phyloP scores from a whole-genome alignment of 2,888 invertebrate genomes.

The Drosophila anomalata region DNA sequence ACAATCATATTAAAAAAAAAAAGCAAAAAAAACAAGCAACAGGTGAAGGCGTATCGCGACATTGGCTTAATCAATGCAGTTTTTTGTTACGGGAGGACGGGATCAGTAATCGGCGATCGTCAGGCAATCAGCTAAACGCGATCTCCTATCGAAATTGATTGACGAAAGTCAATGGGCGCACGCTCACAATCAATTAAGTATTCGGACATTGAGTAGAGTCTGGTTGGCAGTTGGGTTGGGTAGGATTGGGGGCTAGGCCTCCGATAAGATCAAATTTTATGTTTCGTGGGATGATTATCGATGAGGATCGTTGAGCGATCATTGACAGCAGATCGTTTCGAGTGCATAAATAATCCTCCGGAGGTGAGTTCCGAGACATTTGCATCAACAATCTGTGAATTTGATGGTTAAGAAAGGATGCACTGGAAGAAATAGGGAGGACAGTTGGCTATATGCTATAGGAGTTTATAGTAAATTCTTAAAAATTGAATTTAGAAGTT shows the following conservation, averaged over 20 bases:
- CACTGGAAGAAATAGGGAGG: not conserved
- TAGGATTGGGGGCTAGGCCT: constrained; percentile 2
- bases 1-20: constrained; percentile 26
- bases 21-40: constrained; percentile 17
- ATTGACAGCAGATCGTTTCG: constrained; percentile 39
- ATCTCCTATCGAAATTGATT: constrained; percentile 65
- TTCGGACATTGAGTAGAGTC: constrained; percentile 49
- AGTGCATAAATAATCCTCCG: constrained; percentile 38
- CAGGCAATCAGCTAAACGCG: constrained; percentile 12
- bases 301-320: constrained; percentile 46
- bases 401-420: constrained; percentile 32
- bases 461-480: too few species aligned
- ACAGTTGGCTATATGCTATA: too few species aligned
- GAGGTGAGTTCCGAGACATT: constrained; percentile 35
- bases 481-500: too few species aligned
- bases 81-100: constrained; percentile 33
- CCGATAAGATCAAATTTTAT: constrained; percentile 54
- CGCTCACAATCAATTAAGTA: constrained; percentile 75
- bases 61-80: constrained; percentile 61
- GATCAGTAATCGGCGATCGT: constrained; percentile 55
- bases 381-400: constrained; percentile 47
- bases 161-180: constrained; percentile 73
- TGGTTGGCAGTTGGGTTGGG: too few species aligned
- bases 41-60: constrained; percentile 69
- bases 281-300: constrained; percentile 24